Conservation (phyloP, 2,888 invertebrate genomes). For the Acleris emargana region DNA sequence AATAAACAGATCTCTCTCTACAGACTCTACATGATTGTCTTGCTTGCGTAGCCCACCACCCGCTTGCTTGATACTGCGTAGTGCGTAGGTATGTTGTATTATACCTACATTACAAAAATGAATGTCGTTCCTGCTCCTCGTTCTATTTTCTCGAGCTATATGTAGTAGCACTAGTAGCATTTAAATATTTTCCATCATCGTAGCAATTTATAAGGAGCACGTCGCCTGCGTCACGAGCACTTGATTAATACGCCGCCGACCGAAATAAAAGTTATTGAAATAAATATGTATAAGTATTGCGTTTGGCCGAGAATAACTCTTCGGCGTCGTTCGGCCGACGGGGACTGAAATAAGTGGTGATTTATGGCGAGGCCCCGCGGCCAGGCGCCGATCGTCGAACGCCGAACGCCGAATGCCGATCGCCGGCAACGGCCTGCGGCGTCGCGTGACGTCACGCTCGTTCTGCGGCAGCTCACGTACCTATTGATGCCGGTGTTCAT, state of each 20-base stretch:
- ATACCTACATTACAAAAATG: too few relatives aligned
- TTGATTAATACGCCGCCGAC: slow-evolving; percentile 27
- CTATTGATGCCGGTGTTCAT: too few relatives aligned
- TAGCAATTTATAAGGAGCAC: slow-evolving; percentile 18
- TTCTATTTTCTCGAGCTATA: slow-evolving; percentile 5
- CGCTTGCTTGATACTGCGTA: too few relatives aligned
- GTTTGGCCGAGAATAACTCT: slow-evolving; percentile 26
- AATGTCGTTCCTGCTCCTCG: background rate
- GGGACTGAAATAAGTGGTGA: slow-evolving; percentile 25
- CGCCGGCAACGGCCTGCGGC: too few relatives aligned
- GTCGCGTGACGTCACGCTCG: too few relatives aligned
- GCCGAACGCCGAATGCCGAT: background rate
- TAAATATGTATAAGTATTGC: slow-evolving; percentile 30
- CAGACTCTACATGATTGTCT: too few relatives aligned
- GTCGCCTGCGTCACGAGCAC: slow-evolving; percentile 25
- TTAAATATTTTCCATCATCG: slow-evolving; percentile 25
- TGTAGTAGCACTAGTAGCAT: slow-evolving; percentile 1
- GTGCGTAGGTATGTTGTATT: too few relatives aligned
- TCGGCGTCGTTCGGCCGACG: slow-evolving; percentile 14
- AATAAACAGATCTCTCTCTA: too few relatives aligned
- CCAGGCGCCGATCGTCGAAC: slow-evolving; percentile 1
- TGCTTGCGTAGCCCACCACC: too few relatives aligned
- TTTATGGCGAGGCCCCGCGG: slow-evolving; percentile 18
- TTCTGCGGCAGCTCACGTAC: too few relatives aligned
- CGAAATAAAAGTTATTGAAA: slow-evolving; percentile 35